These are phyloP conservation scores for Villa cingulata DNA, from an alignment of 2,888 invertebrate genomes.

Conservation along the genomic window DNA sequence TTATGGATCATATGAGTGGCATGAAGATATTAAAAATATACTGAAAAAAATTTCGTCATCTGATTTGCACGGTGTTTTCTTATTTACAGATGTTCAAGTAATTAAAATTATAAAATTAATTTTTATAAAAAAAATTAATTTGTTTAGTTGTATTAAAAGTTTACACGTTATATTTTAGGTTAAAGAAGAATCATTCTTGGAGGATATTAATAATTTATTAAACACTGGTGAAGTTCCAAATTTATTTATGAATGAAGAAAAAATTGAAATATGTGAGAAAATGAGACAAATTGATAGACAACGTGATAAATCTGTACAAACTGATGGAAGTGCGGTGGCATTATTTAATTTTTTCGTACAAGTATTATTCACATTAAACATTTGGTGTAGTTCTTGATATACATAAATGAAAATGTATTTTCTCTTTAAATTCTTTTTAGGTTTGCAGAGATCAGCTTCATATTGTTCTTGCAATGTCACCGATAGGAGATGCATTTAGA, in stretches of 20 bases:
- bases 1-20: constrained; percentile 76
- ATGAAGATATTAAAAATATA: constrained; percentile 77
- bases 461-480: constrained; percentile 79
- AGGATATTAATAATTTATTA: constrained; percentile 83
- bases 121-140: constrained; percentile 1
- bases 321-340: constrained; percentile 83
- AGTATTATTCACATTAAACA: constrained; percentile 12
- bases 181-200: constrained; percentile 84
- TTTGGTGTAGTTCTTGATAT: background rate
- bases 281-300: constrained; percentile 85
- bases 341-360: constrained; percentile 79
- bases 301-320: constrained; percentile 71
- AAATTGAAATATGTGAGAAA: constrained; percentile 80
- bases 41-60: constrained; percentile 66
- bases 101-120: background rate
- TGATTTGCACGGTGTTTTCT: constrained; percentile 76
- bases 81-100: constrained; percentile 83
- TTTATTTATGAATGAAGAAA: constrained; percentile 72
- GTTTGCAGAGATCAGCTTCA: constrained; percentile 83
- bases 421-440: constrained; percentile 26
- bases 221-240: constrained; percentile 92
- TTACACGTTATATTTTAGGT: constrained; percentile 40
- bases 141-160: background rate
- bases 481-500: constrained; percentile 73
- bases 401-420: background rate